phyloP scores from a whole-genome alignment of 1,140 invertebrate genomes.

The Oryctes rhinoceros region DNA sequence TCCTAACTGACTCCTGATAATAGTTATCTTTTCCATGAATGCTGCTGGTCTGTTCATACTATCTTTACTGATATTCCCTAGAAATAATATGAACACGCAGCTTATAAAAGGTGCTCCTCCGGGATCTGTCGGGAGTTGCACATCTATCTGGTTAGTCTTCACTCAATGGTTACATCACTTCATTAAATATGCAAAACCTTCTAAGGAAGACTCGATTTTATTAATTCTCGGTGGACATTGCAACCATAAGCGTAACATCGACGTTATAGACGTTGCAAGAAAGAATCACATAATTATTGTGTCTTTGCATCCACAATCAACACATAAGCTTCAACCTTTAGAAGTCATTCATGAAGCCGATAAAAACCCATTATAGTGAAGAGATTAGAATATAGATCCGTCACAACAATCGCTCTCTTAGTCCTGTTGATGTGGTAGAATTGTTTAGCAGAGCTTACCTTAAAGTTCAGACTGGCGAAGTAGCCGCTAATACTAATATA shows the following conservation, averaged over 20 bases:
- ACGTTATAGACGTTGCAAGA: constrained; percentile 32
- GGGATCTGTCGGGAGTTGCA: constrained; percentile 49
- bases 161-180: constrained; percentile 54
- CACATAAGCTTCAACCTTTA: constrained; percentile 59
- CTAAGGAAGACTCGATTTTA: constrained; percentile 47
- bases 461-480: constrained; percentile 49
- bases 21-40: constrained; percentile 52
- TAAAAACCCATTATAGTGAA: constrained; percentile 53
- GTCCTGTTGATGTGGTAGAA: constrained; percentile 50
- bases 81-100: constrained; percentile 47
- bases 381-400: constrained; percentile 45
- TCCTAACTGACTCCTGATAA: constrained; percentile 42
- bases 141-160: constrained; percentile 56
- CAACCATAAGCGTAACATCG: constrained; percentile 51
- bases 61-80: constrained; percentile 61
- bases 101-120: constrained; percentile 44
- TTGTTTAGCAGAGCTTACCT: constrained; percentile 53
- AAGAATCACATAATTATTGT: constrained; percentile 55
- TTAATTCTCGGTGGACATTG: constrained; percentile 54
- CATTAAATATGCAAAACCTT: constrained; percentile 46
- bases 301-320: constrained; percentile 57
- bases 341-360: constrained; percentile 54
- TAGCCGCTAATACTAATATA: constrained; percentile 54
- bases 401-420: constrained; percentile 38
- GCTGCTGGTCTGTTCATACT: constrained; percentile 59